Evolutionary conservation across 1,140 invertebrate species (phyloP), one percentile per base, ranked within the genome.

Genomic region (Drosophila equinoxialis): DNA sequence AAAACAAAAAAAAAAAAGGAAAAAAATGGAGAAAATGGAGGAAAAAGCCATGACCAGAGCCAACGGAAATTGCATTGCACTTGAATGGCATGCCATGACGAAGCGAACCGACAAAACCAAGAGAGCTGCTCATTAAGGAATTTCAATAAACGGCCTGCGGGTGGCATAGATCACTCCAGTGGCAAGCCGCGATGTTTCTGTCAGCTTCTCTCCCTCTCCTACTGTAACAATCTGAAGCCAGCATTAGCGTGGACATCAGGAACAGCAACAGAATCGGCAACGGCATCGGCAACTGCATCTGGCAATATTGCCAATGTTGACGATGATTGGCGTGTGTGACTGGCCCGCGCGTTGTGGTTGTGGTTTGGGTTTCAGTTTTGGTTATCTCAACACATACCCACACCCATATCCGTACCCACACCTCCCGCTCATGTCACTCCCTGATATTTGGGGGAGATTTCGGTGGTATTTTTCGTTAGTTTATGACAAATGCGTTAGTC

Each of bases 81-180:
- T 79, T 74, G 65, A 79, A 65, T 37, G 37, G 33, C 51, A 26
- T 39, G 39, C 30, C 26, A 14, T 23, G 26, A 54, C 45, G 17
- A 11, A 48, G 45, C 14, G 57, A 26, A 59, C 33, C n/a, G 60
- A 26, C 37, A 63, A 54, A 48, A 71, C 59, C 58, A 35, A 54
- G 48, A 70, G 72, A 54, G 69, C 60, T 89, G 83, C 83, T 87
- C 83, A 87, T 87, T 87, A 87, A 89, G 83, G 79, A 87, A 87
- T 87, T 87, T 87, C 84, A 89, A 87, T 87, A 87, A 87, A 80
- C 73, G 83, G 51, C 59, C 68, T 59, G 65, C 67, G 64, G 74
- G 10, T 37, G 65, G 84, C 79, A 83, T 87, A 89, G 83, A 87
- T 89, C 83, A 87, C 70, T 55, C 61, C 30, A 58, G 69, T 58